Percentiles rank a stretch among this genome's conserved stretches.
Conservation (phyloP, 2,888 invertebrate species). For the Drosophila mulleri region DNA sequence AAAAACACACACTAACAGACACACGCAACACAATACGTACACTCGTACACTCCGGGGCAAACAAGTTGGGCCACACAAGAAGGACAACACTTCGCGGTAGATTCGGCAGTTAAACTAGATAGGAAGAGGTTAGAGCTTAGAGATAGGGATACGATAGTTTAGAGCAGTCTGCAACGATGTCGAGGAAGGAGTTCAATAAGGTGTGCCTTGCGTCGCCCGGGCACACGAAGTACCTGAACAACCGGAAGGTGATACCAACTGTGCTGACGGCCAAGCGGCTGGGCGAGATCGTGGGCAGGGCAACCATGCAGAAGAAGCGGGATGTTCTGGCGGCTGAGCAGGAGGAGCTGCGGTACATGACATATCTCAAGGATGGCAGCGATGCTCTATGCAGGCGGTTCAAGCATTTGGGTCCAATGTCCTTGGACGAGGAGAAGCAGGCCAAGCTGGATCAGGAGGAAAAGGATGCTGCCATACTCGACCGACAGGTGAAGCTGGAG, state of each 20-base stretch:
- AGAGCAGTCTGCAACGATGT: background rate
- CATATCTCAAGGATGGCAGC: slow-evolving; percentile 55
- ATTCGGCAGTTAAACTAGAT: background rate
- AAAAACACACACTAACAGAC: slow-evolving; percentile 1
- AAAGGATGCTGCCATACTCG: slow-evolving; percentile 14
- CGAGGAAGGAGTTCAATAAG: background rate
- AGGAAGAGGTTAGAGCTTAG: background rate
- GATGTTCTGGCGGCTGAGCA: slow-evolving; percentile 8
- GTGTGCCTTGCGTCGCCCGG: background rate
- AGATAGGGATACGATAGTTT: background rate
- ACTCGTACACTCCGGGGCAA: background rate
- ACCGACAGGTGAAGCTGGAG: slow-evolving; percentile 8
- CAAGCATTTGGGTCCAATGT: background rate
- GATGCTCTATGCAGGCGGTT: slow-evolving; percentile 43
- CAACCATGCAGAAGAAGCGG: background rate
- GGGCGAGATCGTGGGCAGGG: background rate
- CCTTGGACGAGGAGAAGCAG: slow-evolving; percentile 11
- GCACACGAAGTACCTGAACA: background rate
- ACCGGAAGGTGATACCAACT: background rate
- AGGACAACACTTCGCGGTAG: background rate
- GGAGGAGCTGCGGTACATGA: slow-evolving; percentile 56
- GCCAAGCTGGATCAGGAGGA: background rate
- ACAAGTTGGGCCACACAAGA: background rate
- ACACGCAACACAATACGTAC: background rate
- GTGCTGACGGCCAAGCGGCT: slow-evolving; percentile 2